These are phyloP conservation scores for Achroia grisella DNA, from an alignment of 1,140 invertebrate genomes.

Conservation along the genomic window DNA sequence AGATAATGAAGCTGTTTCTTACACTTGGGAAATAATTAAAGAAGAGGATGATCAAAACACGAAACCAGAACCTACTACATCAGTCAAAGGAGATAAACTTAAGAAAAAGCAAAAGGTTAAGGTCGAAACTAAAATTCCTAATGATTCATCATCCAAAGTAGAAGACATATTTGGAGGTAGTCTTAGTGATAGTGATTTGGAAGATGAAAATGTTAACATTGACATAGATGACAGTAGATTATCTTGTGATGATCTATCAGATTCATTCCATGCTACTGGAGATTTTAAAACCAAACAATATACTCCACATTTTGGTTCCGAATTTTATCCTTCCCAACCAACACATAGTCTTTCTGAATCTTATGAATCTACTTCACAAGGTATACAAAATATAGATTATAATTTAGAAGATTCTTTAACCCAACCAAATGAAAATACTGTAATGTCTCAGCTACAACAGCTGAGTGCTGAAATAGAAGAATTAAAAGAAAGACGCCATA, in stretches of 20 bases:
- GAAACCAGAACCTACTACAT: constrained; percentile 71
- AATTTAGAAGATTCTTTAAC: background rate
- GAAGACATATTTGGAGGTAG: constrained; percentile 91
- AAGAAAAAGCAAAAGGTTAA: constrained; percentile 32
- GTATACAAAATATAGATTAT: background rate
- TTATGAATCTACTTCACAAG: background rate
- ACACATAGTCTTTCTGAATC: background rate
- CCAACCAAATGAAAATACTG: background rate
- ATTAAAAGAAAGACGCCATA: constrained; percentile 80
- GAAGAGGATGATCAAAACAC: constrained; percentile 86
- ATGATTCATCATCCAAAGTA: constrained; percentile 51
- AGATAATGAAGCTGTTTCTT: constrained; percentile 93
- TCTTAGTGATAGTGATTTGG: constrained; percentile 88
- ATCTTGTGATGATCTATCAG: constrained; percentile 84
- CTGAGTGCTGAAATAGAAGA: constrained; percentile 82
- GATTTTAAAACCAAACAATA: constrained; percentile 29
- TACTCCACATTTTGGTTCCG: too few species aligned
- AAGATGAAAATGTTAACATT: constrained; percentile 81
- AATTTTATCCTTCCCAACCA: background rate
- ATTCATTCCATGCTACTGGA: constrained; percentile 80
- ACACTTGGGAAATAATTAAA: constrained; percentile 94
- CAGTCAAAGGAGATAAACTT: constrained; percentile 50
- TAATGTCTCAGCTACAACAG: constrained; percentile 24
- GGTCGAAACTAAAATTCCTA: constrained; percentile 51
- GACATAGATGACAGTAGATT: constrained; percentile 87